These are phyloP conservation scores for Galemys pyrenaicus DNA, from an alignment of 2,113 vertebrate species.

Conservation along the genomic window DNA sequence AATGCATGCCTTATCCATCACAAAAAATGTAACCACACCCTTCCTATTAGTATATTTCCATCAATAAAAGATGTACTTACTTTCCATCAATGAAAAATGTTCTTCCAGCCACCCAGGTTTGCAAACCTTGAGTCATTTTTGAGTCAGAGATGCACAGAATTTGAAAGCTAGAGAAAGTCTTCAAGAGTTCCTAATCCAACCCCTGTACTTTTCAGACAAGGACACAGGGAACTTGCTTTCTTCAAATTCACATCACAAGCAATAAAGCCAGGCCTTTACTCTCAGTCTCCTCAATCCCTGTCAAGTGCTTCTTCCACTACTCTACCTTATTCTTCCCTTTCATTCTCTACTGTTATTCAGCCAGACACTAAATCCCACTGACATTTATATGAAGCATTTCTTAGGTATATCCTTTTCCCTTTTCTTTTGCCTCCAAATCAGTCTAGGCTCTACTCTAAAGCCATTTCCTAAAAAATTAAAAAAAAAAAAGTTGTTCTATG, in stretches of 20 bases:
- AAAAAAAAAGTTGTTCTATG: too few species aligned
- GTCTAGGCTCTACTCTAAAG: neutral
- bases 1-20: neutral
- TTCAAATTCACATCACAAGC: neutral
- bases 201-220: neutral
- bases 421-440: neutral
- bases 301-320: neutral
- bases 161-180: neutral
- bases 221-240: neutral
- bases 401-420: neutral
- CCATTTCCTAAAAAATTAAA: neutral
- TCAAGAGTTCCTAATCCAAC: neutral
- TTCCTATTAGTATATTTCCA: neutral
- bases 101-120: neutral
- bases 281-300: neutral
- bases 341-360: neutral
- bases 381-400: neutral
- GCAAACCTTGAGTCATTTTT: constrained; percentile 39
- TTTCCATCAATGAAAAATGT: neutral
- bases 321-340: neutral
- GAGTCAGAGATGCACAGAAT: constrained; percentile 18
- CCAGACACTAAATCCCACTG: neutral
- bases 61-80: constrained; percentile 7
- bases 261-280: neutral
- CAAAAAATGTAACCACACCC: neutral